Conservation (phyloP, 2,888 invertebrate species). For the Rhodophaea formosa region DNA sequence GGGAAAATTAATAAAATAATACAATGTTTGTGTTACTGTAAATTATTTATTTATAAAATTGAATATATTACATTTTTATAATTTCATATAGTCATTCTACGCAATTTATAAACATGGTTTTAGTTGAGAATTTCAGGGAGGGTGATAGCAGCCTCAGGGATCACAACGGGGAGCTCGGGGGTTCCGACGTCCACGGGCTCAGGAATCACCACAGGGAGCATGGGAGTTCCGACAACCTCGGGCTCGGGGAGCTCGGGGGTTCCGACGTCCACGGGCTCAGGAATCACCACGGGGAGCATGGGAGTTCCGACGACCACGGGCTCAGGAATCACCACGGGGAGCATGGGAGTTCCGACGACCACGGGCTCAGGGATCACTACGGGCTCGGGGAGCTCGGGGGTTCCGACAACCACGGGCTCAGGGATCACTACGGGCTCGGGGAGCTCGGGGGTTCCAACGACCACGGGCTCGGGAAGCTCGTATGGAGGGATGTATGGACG, state of each 20-base stretch:
- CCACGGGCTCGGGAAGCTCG: no score
- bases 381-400: no score
- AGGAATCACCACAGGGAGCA: slow-evolving; percentile 24
- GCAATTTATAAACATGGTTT: slow-evolving; percentile 9
- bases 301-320: no score
- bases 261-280: slow-evolving; percentile 26
- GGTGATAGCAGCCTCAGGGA: slow-evolving; percentile 41
- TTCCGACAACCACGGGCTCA: no score
- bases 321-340: no score
- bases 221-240: slow-evolving; percentile 25
- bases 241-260: slow-evolving; percentile 19
- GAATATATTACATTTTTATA: neutral
- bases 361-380: no score
- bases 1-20: neutral
- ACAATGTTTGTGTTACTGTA: neutral
- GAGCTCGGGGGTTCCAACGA: no score
- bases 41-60: neutral
- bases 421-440: no score
- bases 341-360: no score
- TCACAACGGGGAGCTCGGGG: slow-evolving; percentile 41
- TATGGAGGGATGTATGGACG: no score
- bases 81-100: no score
- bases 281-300: no score
- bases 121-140: slow-evolving; percentile 50
- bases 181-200: slow-evolving; percentile 38